phyloP scores from a whole-genome alignment of 2,797 vertebrate species.

The Phyllotis vaccarum region DNA sequence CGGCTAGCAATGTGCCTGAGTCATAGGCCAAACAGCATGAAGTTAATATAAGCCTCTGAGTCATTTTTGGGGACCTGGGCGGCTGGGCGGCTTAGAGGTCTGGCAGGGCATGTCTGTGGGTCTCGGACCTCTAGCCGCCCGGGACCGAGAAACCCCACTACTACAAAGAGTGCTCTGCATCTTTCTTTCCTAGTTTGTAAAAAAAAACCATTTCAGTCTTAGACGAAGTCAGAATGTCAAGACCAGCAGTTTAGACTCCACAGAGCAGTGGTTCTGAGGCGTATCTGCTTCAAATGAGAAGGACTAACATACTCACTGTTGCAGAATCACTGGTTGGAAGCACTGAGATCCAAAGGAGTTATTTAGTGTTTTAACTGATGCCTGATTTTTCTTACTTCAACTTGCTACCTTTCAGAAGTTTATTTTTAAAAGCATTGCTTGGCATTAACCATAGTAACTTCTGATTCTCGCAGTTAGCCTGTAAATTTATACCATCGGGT shows the following conservation, averaged over 20 bases:
- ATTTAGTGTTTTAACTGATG: slow-evolving; percentile 4
- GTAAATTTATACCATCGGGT: slow-evolving; percentile 37
- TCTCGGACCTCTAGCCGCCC: too few species aligned
- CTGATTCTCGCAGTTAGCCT: neutral
- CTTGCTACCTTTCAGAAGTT: slow-evolving; percentile 43
- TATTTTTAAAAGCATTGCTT: slow-evolving; percentile 16
- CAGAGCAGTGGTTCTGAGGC: slow-evolving; percentile 32
- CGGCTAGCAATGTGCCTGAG: too few species aligned
- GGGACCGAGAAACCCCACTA: too few species aligned
- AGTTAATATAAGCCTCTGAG: too few species aligned
- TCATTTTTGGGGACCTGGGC: too few species aligned
- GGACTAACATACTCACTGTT: neutral
- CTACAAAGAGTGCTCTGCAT: slow-evolving; percentile 46
- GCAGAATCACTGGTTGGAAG: neutral
- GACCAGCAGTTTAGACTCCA: slow-evolving; percentile 2
- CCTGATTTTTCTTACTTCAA: slow-evolving; percentile 14
- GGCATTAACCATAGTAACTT: slow-evolving; percentile 10
- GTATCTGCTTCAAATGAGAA: neutral
- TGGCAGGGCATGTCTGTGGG: too few species aligned
- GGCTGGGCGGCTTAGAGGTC: too few species aligned
- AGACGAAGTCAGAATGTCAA: slow-evolving; percentile 55
- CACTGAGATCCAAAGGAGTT: neutral
- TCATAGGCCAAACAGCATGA: too few species aligned
- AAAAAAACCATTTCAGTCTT: slow-evolving; percentile 46
- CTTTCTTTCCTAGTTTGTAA: slow-evolving; percentile 46